Base-by-base conservation (phyloP, 1,140 invertebrate genomes). In the Probaryconus sp. region DNA sequence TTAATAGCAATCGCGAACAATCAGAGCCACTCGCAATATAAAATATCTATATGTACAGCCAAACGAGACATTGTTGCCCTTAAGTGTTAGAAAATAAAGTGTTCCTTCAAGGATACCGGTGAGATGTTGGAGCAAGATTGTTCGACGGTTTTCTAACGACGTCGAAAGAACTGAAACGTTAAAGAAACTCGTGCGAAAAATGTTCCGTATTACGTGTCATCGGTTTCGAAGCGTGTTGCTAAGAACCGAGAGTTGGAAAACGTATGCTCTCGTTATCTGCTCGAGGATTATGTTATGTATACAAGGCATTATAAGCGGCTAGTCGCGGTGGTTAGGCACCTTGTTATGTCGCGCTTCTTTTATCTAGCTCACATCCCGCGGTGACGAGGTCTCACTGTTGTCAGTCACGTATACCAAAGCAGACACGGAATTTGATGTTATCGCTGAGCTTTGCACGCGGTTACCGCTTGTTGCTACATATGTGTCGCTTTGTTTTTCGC, bases 371-470 rank as follows among this genome's bases (percentile, higher is more conserved):
- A 72, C 72, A 78, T 77, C 77, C 75, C 70, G 77, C 77, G 72
- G 75, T 78, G 79, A 81, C 74, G 79, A 78, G 77, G 77, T 76
- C 72, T 68, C 68, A 72, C 80, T 78, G n/a, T n/a, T n/a, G 80
- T 80, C 80, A 81, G 75, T 81, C 79, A 80, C 79, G 75, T 80
- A 79, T 50, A 35, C 35, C 61, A 53, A n/a, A 50, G 63, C 30
- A 70, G 51, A 79, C 77, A 77, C 71, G 78, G 70, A 75, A 81
- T 81, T 79, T 79, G 80, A 81, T 81, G 78, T 81, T 80, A 81
- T 81, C 80, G 51, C 45, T 48, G 14, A 37, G 53, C 43, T 63
- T 75, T 75, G 68, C 61, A 77, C 69, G 73, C 68, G 63, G 65
- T 61, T 75, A 76, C 79, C 45, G 64, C 42, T 48, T 26, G 51